Evolutionary conservation across 2,113 vertebrate genomes (phyloP).

Genomic region (Megaceryle maxima): DNA sequence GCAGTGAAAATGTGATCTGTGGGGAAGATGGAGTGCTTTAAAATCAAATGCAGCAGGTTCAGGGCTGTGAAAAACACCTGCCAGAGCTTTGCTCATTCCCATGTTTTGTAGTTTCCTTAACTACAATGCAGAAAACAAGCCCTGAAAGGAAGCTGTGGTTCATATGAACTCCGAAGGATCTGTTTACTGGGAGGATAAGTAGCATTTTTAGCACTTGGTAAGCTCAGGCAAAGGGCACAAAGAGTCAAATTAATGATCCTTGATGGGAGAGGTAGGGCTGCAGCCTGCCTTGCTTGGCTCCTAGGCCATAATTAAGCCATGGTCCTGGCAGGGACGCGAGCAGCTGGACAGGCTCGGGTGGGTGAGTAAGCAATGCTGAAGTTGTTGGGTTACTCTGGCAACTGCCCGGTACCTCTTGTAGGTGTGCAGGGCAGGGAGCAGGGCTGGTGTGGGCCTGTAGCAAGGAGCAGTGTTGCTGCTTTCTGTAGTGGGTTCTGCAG

Average conservation of each 20-base stretch:
- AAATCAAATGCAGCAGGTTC: not conserved
- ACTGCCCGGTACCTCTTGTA: not conserved
- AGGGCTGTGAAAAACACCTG: not conserved
- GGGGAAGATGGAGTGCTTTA: not conserved
- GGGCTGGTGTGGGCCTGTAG: not conserved
- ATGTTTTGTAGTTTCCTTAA: not conserved
- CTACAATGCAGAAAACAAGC: not conserved
- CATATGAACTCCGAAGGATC: not conserved
- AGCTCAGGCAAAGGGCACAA: not conserved
- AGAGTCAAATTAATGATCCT: not conserved
- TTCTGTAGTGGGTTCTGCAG: not conserved
- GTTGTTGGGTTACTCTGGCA: not conserved
- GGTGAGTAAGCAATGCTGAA: not conserved
- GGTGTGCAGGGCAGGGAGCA: not conserved
- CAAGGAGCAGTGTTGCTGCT: not conserved
- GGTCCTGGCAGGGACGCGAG: not conserved
- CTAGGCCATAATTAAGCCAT: not conserved
- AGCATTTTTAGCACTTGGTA: not conserved
- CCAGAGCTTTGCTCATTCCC: not conserved
- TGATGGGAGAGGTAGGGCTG: not conserved
- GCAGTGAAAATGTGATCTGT: not conserved
- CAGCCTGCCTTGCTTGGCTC: not conserved
- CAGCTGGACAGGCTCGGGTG: fast-evolving
- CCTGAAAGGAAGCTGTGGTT: not conserved
- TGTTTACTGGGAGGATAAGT: not conserved